Percentiles rank a stretch among this genome's conserved stretches.
Conservation (phyloP, 1,140 invertebrate species). For the Drosophila seguyi region DNA sequence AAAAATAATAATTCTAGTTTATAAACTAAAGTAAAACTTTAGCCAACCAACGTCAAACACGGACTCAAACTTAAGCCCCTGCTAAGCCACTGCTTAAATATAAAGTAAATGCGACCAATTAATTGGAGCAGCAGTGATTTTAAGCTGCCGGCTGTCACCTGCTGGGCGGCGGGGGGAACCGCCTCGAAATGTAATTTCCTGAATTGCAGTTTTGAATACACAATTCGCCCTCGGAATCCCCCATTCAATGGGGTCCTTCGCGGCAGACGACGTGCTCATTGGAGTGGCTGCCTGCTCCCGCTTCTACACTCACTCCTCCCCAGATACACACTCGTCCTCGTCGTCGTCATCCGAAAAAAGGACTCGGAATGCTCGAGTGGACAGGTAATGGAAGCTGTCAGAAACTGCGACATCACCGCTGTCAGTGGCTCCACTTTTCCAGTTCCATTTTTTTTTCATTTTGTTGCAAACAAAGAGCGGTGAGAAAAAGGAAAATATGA, state of each 20-base stretch:
- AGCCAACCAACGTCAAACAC: neutral
- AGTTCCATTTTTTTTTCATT: constrained; percentile 8
- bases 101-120: constrained; percentile 40
- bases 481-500: constrained; percentile 48
- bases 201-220: constrained; percentile 69
- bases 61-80: constrained; percentile 5
- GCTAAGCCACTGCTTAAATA: constrained; percentile 28
- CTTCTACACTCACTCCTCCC: constrained; percentile 3
- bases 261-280: constrained; percentile 51
- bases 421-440: constrained; percentile 40
- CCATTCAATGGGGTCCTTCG: constrained; percentile 33
- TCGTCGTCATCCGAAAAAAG: constrained; percentile 19
- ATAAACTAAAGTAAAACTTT: constrained; percentile 10
- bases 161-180: constrained; percentile 7
- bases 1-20: neutral
- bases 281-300: constrained; percentile 33
- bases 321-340: constrained; percentile 2
- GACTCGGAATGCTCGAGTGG: constrained; percentile 51
- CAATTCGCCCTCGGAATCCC: constrained; percentile 33
- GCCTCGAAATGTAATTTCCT: constrained; percentile 65
- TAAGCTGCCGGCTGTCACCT: constrained; percentile 58
- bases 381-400: constrained; percentile 62
- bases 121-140: constrained; percentile 55
- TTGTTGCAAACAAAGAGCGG: constrained; percentile 22
- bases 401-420: constrained; percentile 52